phyloP scores from a whole-genome alignment of 2,888 invertebrate species.

The Torymus texanus region DNA sequence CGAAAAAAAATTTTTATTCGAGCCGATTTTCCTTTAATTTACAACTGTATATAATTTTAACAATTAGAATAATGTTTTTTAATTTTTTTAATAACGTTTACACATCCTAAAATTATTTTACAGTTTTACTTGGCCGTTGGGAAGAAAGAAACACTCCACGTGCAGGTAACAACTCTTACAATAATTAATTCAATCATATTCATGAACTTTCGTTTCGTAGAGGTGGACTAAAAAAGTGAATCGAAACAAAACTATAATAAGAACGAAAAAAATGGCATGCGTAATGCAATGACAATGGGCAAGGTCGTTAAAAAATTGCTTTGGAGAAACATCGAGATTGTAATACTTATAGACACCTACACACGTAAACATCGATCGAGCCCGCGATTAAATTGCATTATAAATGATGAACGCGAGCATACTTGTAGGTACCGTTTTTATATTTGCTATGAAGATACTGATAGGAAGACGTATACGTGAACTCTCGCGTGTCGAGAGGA shows the following conservation, averaged over 20 bases:
- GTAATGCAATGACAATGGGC: slow-evolving; percentile 38
- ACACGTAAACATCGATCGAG: slow-evolving; percentile 58
- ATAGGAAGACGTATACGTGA: neutral
- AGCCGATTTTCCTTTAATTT: no score
- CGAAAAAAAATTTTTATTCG: no score
- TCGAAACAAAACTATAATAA: slow-evolving; percentile 2
- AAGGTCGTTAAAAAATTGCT: slow-evolving; percentile 52
- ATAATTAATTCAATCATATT: no score
- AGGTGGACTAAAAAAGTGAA: no score
- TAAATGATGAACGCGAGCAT: slow-evolving; percentile 59
- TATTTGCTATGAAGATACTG: neutral
- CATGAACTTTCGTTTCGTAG: no score
- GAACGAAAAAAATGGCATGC: slow-evolving; percentile 32
- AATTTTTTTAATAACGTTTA: no score
- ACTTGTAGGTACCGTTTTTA: slow-evolving; percentile 32
- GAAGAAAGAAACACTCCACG: no score
- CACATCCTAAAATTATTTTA: no score
- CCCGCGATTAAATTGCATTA: slow-evolving; percentile 67
- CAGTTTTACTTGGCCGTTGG: no score
- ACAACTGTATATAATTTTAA: no score
- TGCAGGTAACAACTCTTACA: no score
- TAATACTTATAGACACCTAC: neutral
- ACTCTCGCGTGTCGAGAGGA: neutral
- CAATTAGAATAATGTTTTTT: no score
- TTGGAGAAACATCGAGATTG: slow-evolving; percentile 7